These are phyloP conservation scores for Mesorhabditis spiculigera DNA, from an alignment of 2,888 invertebrate genomes.

Conservation along the genomic window DNA sequence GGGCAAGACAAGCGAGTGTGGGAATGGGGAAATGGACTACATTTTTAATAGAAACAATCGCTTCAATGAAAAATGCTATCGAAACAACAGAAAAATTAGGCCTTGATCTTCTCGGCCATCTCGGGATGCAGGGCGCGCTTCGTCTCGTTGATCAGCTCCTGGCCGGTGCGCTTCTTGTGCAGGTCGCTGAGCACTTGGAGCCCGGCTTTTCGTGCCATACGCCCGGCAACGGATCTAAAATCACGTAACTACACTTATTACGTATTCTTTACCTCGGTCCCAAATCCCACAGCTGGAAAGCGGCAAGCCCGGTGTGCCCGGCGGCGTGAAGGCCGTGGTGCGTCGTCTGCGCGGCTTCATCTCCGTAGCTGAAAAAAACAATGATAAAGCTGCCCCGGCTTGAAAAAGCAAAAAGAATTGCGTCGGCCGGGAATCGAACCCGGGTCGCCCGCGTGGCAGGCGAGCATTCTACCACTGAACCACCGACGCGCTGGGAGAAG, in stretches of 20 bases:
- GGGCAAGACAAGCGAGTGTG: no score
- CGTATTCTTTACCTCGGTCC: slow-evolving; percentile 64
- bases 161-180: background rate
- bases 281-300: slow-evolving; percentile 69
- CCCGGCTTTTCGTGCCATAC: slow-evolving; percentile 69
- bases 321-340: slow-evolving; percentile 71
- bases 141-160: slow-evolving; percentile 6
- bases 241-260: slow-evolving; percentile 49
- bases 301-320: slow-evolving; percentile 71
- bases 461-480: slow-evolving; percentile 55
- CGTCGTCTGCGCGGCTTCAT: slow-evolving; percentile 69
- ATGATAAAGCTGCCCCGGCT: background rate
- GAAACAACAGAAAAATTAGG: background rate
- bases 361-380: slow-evolving; percentile 68
- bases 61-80: background rate
- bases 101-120: background rate
- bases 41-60: background rate
- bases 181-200: slow-evolving; percentile 62
- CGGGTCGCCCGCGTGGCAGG: slow-evolving; percentile 54
- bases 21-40: no score
- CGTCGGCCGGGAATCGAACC: slow-evolving; percentile 49
- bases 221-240: slow-evolving; percentile 71
- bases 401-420: no score
- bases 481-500: slow-evolving; percentile 21
- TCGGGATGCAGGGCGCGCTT: slow-evolving; percentile 5